Evolutionary conservation across 2,888 invertebrate genomes (phyloP), one percentile per base, ranked within the genome.

Genomic region (Mesoligia furuncula): DNA sequence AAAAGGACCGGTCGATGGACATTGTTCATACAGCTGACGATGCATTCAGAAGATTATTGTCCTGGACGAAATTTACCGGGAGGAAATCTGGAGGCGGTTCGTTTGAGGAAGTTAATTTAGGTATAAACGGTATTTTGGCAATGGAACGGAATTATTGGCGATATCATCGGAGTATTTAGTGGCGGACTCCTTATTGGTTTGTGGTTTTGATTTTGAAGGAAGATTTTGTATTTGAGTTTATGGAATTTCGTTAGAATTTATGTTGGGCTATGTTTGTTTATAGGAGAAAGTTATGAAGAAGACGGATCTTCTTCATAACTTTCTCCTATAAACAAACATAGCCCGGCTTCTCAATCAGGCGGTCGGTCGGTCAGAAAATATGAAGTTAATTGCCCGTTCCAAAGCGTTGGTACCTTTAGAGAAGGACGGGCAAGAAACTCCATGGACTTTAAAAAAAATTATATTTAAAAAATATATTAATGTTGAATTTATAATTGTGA

Each of bases 11-110:
- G 93, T 73, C 78, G 79, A 39, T 79, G 80, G 80, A 83, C 86
- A 81, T 79, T 86, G 89, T 88, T 89, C 87, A 84, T 91, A 90
- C 81, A 80, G 93, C 94, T 94, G 93, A 94, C 92, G 89, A 87
- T 93, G 94, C 94, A 92, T 90, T 92, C 87, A 80, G 83, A 81
- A 91, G 93, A 94, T 94, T 94, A 93, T 93, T 93, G 92, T 93
- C 86, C 89, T 85, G 89, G 88, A 87, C 87, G 85, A 92, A 92
- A 92, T 93, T 92, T 92, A 91, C 91, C 89, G 91, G 86, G 87
- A 88, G 88, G 90, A 91, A 93, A 93, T 91, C 90, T 90, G 42
- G 87, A 90, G 88, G 88, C 87, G 78, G 86, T 83, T 74, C 78
- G 36, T 75, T 39, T 81, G 85, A 87, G 87, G 84, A 91, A 89